A percentile compares a stretch with the other conserved stretches of the same genome.
These are phyloP conservation scores for Dinocampus coccinellae DNA, from an alignment of 2,888 invertebrate species.

Conservation along the genomic window DNA sequence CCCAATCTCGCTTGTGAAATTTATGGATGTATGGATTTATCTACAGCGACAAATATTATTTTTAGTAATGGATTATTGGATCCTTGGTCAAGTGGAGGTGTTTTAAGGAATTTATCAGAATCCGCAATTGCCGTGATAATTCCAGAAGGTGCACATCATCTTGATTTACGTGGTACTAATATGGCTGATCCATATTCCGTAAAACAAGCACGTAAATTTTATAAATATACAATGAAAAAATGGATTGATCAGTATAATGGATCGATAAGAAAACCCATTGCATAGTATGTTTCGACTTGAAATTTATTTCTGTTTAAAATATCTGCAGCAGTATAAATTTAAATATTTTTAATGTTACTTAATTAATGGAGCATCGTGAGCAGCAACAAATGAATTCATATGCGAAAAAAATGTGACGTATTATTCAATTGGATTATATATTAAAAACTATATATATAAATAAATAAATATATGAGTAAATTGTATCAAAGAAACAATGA, in stretches of 20 bases:
- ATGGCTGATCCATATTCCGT: conserved; percentile 78
- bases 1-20: conserved; percentile 77
- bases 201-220: conserved; percentile 74
- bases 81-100: conserved; percentile 90
- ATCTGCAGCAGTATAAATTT: background rate
- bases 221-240: conserved; percentile 73
- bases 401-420: background rate
- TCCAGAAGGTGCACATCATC: conserved; percentile 87
- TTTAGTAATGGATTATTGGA: conserved; percentile 86
- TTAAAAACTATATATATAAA: background rate
- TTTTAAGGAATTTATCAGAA: conserved; percentile 77
- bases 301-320: conserved; percentile 4
- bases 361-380: background rate
- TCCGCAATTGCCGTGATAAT: conserved; percentile 80
- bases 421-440: background rate
- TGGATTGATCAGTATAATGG: conserved; percentile 71
- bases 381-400: background rate
- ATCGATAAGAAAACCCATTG: background rate
- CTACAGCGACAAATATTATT: conserved; percentile 78
- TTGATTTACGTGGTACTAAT: conserved; percentile 81
- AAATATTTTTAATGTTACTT: background rate
- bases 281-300: background rate
- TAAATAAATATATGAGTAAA: conserved; percentile 1
- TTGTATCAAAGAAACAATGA: background rate
- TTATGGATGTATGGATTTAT: conserved; percentile 85